Evolutionary conservation across 2,888 invertebrate species (phyloP), one percentile per base, ranked within the genome.

Genomic region (Limnephilus lunatus): DNA sequence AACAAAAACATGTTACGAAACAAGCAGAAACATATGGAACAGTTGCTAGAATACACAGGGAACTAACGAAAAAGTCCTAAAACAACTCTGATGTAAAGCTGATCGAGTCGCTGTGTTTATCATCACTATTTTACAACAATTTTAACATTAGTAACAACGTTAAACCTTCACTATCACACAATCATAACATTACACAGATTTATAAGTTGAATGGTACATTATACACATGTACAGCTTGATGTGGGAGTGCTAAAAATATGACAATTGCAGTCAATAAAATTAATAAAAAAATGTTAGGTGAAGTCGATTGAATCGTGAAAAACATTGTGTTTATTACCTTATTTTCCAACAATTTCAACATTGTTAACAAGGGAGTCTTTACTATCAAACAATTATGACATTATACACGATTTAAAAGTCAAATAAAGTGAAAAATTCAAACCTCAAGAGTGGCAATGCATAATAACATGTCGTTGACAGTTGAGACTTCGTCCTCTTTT

Each of bases 391-490:
- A 86, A 30, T 39, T 87, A 48, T 32, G 19, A 53, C 2, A 53
- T 31, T n/a, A 87, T 31, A 53, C 2, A 31, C 12, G 44, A 44
- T n/a, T 14, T 48, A 31, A 48, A 15, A 19, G 25, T 19, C 1
- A 53, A 44, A 31, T 32, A 11, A 35, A 30, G 12, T n/a, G 25
- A 68, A 53, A 90, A 53, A 48, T 68, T 32, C 86, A n/a, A 48
- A 92, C 92, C 92, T 92, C 86, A 19, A 92, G 39, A 25, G 90
- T 86, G 19, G 92, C 85, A 32, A 92, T 90, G 48, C 85, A 88
- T 12, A 90, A 35, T 48, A 92, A 39, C 92, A 92, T 86, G 80
- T 92, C 90, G 90, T 90, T 92, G 35, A 90, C 32, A 39, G 85
- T 92, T 11, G 48, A 88, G 82, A 39, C 44, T 31, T 90, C 80